phyloP scores from a whole-genome alignment of 2,113 vertebrate genomes.

The Nesoenas mayeri region DNA sequence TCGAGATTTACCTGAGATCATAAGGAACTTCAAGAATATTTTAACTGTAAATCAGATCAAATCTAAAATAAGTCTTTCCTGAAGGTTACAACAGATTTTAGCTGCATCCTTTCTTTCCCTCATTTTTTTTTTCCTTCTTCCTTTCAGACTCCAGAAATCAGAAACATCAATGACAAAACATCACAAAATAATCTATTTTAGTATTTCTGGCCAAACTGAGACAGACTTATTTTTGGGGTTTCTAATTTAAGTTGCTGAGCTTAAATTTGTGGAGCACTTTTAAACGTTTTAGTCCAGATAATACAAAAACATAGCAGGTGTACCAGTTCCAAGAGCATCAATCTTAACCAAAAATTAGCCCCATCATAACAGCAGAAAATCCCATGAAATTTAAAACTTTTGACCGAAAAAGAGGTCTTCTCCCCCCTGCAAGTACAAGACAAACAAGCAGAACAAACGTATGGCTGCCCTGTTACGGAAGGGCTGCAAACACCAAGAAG shows the following conservation, averaged over 20 bases:
- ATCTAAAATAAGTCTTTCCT: background rate
- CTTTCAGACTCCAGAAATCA: background rate
- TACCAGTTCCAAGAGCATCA: background rate
- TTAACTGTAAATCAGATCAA: background rate
- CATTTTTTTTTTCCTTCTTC: background rate
- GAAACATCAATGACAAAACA: background rate
- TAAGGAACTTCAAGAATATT: background rate
- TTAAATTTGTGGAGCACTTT: background rate
- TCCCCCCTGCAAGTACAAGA: background rate
- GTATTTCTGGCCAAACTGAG: background rate
- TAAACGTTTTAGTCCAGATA: background rate
- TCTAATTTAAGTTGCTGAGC: background rate
- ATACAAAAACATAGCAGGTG: background rate
- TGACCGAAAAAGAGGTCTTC: no score
- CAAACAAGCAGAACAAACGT: background rate
- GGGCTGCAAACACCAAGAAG: background rate
- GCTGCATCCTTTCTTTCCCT: background rate
- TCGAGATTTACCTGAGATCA: background rate
- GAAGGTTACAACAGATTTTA: background rate
- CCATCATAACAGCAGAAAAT: background rate
- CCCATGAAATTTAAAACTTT: background rate
- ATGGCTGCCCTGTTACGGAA: background rate
- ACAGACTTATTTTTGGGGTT: background rate
- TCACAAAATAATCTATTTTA: background rate
- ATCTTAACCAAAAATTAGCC: background rate